Percentiles rank a stretch among this genome's conserved stretches.
Conservation (phyloP, 2,797 vertebrate species). For the Cuculus canorus region DNA sequence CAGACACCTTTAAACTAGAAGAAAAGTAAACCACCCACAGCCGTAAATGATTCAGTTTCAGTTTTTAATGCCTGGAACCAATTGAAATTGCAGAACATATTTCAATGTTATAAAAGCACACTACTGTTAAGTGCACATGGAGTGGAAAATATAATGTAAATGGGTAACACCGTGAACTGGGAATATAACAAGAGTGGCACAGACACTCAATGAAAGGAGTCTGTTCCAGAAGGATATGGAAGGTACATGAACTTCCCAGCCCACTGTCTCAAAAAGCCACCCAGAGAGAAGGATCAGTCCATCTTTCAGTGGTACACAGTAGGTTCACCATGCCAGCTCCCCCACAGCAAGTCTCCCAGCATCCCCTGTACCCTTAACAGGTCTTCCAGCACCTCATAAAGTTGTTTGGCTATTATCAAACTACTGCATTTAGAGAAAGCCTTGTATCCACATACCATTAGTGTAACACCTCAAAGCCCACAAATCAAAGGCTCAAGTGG, state of each 20-base stretch:
- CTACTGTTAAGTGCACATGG: not conserved
- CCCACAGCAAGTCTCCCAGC: not conserved
- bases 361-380: not conserved
- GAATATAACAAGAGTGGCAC: not conserved
- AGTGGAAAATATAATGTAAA: not conserved
- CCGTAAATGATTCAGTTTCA: not conserved
- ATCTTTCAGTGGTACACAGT: not conserved
- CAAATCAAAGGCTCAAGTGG: not conserved
- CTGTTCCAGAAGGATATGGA: not conserved
- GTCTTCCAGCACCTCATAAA: not conserved
- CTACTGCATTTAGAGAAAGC: not conserved
- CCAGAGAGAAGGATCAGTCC: fast-evolving
- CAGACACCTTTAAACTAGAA: not conserved
- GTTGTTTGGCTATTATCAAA: not conserved
- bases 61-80: not conserved
- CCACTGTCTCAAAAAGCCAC: not conserved
- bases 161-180: not conserved
- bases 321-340: not conserved
- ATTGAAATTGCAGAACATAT: not conserved
- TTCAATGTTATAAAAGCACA: not conserved
- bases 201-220: not conserved
- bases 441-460: not conserved
- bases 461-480: not conserved
- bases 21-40: not conserved
- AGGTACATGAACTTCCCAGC: not conserved